Conservation (phyloP, 2,113 vertebrate species). For the mouse (Mus musculus) region DNA sequence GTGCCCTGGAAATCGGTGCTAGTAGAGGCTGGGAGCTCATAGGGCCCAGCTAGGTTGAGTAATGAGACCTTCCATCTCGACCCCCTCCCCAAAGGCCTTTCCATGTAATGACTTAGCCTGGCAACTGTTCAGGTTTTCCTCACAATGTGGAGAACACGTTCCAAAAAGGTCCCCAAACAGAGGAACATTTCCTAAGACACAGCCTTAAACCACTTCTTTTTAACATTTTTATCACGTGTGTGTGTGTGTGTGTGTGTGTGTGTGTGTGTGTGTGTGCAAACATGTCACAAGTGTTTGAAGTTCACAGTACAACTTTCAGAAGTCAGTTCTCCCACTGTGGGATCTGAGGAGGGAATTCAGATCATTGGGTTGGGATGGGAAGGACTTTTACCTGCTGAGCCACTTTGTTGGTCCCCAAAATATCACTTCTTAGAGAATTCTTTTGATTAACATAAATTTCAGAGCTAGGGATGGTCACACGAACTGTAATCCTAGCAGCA, state of each 20-base stretch:
- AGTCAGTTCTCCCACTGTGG: neutral
- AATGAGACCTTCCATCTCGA: neutral
- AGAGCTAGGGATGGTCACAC: neutral
- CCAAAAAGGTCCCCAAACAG: constrained; percentile 33
- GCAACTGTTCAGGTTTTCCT: neutral
- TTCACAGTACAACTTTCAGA: neutral
- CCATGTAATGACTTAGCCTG: neutral
- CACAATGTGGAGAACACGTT: neutral
- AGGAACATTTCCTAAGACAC: neutral
- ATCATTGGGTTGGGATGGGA: neutral
- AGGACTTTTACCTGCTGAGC: neutral
- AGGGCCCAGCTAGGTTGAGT: neutral
- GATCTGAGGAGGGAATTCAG: neutral
- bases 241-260: neutral
- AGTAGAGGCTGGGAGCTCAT: neutral
- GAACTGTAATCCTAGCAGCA: neutral
- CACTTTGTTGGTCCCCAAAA: neutral
- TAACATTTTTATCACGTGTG: neutral
- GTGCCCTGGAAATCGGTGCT: neutral
- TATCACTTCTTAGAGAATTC: neutral
- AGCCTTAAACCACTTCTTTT: neutral
- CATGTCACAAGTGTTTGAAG: neutral
- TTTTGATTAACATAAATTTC: constrained; percentile 17
- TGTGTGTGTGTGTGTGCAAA: neutral
- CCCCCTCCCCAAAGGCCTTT: neutral